phyloP scores from a whole-genome alignment of 2,113 vertebrate species.

The Ceyx cyanopectus region DNA sequence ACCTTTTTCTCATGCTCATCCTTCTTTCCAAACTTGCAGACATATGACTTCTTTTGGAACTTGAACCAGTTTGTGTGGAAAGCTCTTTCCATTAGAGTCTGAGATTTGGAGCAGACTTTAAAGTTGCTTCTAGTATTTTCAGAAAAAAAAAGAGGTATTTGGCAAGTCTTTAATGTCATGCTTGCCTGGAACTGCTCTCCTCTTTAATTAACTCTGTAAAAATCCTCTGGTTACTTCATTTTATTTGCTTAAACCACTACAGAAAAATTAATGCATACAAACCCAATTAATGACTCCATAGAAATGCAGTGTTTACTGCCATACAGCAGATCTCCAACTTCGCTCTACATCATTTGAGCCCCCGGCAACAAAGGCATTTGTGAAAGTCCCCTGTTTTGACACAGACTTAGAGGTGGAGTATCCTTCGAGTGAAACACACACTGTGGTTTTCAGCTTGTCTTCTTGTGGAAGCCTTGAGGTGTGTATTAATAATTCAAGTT shows the following conservation, averaged over 20 bases:
- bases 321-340: neutral
- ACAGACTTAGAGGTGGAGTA: neutral
- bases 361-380: neutral
- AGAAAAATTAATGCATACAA: conserved; percentile 44
- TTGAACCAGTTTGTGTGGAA: conserved; percentile 41
- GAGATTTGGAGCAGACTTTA: conserved; percentile 45
- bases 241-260: conserved; percentile 54
- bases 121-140: conserved; percentile 57
- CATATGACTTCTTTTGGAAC: conserved; percentile 28
- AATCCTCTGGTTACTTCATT: conserved; percentile 50
- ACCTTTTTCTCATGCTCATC: neutral
- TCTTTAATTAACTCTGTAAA: conserved; percentile 65
- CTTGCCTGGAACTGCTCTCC: conserved; percentile 59
- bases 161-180: conserved; percentile 65
- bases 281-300: conserved; percentile 35
- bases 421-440: neutral
- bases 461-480: conserved; percentile 13
- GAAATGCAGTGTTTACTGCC: neutral
- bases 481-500: conserved; percentile 39
- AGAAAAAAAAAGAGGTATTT: conserved; percentile 41
- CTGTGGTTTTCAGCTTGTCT: neutral
- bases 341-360: neutral
- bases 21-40: neutral
- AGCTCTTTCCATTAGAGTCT: conserved; percentile 44
- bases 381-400: conserved; percentile 35